Evolutionary conservation across 2,888 invertebrate species (phyloP).

Genomic region (Amblyjoppa fuscipennis): DNA sequence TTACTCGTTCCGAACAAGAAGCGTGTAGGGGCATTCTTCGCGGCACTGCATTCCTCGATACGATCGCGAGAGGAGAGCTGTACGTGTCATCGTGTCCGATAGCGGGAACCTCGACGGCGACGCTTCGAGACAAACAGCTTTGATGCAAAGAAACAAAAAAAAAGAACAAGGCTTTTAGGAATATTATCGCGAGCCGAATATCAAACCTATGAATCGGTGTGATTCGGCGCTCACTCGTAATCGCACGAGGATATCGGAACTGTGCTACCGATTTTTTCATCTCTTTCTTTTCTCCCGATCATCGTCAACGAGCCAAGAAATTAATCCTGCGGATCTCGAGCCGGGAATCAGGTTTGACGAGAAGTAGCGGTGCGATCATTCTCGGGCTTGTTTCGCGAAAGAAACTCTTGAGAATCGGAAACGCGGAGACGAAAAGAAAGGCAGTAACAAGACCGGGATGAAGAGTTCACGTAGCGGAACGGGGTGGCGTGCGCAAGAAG

Average conservation of each 20-base stretch:
- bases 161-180: background rate
- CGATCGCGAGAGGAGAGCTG: conserved; percentile 35
- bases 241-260: conserved; percentile 9
- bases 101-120: conserved; percentile 40
- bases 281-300: conserved; percentile 3
- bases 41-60: conserved; percentile 67
- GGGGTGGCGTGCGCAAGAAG: conserved; percentile 50
- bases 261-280: conserved; percentile 38
- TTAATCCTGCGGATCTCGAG: conserved; percentile 41
- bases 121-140: conserved; percentile 44
- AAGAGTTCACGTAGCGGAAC: conserved; percentile 65
- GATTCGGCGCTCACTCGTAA: background rate
- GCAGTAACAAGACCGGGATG: conserved; percentile 39
- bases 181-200: conserved; percentile 13
- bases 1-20: conserved; percentile 54
- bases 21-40: conserved; percentile 66
- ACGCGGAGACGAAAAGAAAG: conserved; percentile 22
- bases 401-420: conserved; percentile 63
- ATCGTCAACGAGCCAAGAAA: conserved; percentile 67
- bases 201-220: background rate
- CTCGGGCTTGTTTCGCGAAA: conserved; percentile 15
- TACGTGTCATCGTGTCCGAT: conserved; percentile 62
- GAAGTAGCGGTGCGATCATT: conserved; percentile 8
- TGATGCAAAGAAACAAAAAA: background rate
- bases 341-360: conserved; percentile 51